Conservation (phyloP, 2,113 vertebrate species). For the Aphyosemion australe region DNA sequence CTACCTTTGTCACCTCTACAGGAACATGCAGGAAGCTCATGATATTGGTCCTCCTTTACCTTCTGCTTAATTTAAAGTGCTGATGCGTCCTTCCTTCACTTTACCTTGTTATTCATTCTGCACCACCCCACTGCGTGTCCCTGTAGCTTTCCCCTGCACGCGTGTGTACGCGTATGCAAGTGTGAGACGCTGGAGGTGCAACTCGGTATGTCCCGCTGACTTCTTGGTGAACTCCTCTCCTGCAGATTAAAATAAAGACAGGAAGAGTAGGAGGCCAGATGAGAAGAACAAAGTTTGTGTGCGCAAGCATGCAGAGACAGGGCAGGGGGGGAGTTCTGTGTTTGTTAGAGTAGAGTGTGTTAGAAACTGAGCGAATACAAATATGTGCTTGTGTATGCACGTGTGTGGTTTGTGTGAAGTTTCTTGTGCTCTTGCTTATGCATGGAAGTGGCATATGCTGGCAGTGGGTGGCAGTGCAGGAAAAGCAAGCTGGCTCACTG, state of each 20-base stretch:
- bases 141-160: slow-evolving; percentile 32
- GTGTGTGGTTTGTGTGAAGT: slow-evolving; percentile 26
- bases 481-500: slow-evolving; percentile 39
- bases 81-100: slow-evolving; percentile 45
- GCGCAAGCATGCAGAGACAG: slow-evolving; percentile 4
- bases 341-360: slow-evolving; percentile 17
- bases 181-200: slow-evolving; percentile 55
- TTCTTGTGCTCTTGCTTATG: slow-evolving; percentile 29
- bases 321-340: slow-evolving; percentile 3
- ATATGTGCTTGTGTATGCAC: slow-evolving; percentile 3
- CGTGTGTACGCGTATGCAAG: slow-evolving; percentile 5
- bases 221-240: slow-evolving; percentile 73
- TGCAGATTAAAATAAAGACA: slow-evolving; percentile 73
- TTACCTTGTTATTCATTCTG: slow-evolving; percentile 47
- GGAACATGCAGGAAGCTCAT: slow-evolving; percentile 25
- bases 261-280: slow-evolving; percentile 60
- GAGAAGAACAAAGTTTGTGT: slow-evolving; percentile 51
- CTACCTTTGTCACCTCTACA: background rate
- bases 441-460: slow-evolving; percentile 53
- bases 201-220: slow-evolving; percentile 74
- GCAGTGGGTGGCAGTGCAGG: slow-evolving; percentile 62
- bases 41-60: slow-evolving; percentile 35
- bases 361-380: slow-evolving; percentile 2
- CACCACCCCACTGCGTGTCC: slow-evolving; percentile 45
- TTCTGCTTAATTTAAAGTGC: slow-evolving; percentile 57